Evolutionary conservation across 2,888 invertebrate species (phyloP), one percentile per base, ranked within the genome.

Genomic region (Chrysotoxum bicinctum): DNA sequence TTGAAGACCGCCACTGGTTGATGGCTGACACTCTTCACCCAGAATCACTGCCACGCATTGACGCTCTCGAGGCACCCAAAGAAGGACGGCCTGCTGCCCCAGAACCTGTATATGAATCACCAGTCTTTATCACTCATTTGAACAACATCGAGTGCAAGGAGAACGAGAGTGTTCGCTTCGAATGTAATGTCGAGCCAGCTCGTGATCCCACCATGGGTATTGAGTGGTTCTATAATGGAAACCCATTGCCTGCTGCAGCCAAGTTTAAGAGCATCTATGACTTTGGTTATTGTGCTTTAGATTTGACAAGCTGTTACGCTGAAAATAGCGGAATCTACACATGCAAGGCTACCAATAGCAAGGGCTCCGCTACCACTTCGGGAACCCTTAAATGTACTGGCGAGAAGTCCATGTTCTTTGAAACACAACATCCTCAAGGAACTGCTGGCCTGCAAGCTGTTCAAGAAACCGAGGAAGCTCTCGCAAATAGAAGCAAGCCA

Each of bases 381-480:
- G 98, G 98, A 77, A 96, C 97, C 0, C 93, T 98, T 2, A 96
- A 97, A 90, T 97, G 97, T 89, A 96, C 95, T 52, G 95, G 96
- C 87, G 96, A 95, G 88, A 94, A 95, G 89, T 94, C 94, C 81
- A 97, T 97, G 90, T 96, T 95, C 90, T 92, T 96, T 60, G 97
- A 98, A 90, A 98, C 98, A 0, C 98, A 98, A 92, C 97, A 99
- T 93, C 98, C 98, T 52, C 98, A 98, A 93, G 98, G 98, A 40
- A 94, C 95, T 90, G 96, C 96, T 88, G 98, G 98, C 56, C 93
- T 98, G 75, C 96, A 97, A 90, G 96, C 96, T 86, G 96, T 99
- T 0, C 95, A 97, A 90, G 96, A 97, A 92, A 96, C 97, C 56
- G 98, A 99, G 91, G 96, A 96, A 90, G 96, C 95, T 21, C 94